Conservation (phyloP, 2,113 vertebrate genomes). For the Anguilla rostrata region DNA sequence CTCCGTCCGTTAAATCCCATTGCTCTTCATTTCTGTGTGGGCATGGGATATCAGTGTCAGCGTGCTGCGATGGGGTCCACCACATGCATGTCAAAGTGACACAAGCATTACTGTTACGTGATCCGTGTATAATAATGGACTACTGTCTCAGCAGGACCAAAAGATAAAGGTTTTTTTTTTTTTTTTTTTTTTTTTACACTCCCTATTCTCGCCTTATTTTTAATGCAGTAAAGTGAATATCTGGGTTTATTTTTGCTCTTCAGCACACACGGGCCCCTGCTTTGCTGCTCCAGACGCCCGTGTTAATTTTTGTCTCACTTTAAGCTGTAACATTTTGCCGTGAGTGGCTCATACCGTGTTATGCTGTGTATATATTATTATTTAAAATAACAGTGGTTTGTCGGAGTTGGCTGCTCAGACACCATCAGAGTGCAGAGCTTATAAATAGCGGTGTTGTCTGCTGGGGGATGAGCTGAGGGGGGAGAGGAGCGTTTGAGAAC, state of each 20-base stretch:
- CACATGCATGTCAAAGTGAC: conserved; percentile 30
- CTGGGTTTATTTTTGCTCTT: conserved; percentile 13
- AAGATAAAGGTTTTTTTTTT: neutral
- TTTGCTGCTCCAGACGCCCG: neutral
- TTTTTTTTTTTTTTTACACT: neutral
- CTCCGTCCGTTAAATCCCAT: neutral
- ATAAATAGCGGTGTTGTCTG: conserved; percentile 11
- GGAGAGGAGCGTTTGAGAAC: neutral
- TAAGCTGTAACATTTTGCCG: no score
- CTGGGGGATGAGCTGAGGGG: neutral
- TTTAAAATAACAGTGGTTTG: neutral
- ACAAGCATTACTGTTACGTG: conserved; percentile 30
- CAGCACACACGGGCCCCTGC: conserved; percentile 8
- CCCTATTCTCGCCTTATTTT: neutral
- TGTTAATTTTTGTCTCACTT: conserved; percentile 15
- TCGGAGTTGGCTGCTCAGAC: neutral
- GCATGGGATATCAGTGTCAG: neutral
- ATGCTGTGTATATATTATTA: no score
- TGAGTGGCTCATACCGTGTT: no score
- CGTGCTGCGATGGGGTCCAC: neutral
- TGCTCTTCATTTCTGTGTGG: neutral
- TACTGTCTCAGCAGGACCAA: conserved; percentile 15
- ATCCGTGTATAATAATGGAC: conserved; percentile 10
- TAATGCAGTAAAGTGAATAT: conserved; percentile 17
- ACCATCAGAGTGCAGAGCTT: conserved; percentile 9